Percentiles rank a stretch among this genome's conserved stretches.
phyloP scores from a whole-genome alignment of 1,140 invertebrate species.

The Rhyzopertha dominica region DNA sequence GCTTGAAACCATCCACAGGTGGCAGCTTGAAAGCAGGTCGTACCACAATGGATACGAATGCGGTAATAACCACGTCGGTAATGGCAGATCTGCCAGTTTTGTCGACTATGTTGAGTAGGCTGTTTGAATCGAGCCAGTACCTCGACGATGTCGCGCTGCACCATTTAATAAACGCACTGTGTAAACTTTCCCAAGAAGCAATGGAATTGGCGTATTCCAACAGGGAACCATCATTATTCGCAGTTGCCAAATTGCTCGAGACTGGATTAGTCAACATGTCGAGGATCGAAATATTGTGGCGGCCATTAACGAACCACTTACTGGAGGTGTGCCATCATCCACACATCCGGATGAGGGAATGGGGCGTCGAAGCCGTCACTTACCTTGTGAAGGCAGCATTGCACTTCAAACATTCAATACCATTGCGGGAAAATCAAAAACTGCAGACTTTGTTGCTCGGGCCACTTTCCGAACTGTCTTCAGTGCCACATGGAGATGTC shows the following conservation, averaged over 20 bases:
- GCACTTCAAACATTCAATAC: slow-evolving; percentile 77
- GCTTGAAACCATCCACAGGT: slow-evolving; percentile 86
- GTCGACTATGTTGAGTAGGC: slow-evolving; percentile 84
- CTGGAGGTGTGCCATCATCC: slow-evolving; percentile 95
- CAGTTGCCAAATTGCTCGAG: slow-evolving; percentile 94
- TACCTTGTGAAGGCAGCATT: slow-evolving; percentile 91
- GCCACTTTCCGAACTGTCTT: slow-evolving; percentile 85
- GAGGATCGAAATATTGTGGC: slow-evolving; percentile 92
- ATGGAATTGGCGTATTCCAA: slow-evolving; percentile 97
- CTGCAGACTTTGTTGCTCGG: slow-evolving; percentile 80
- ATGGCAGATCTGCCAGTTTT: slow-evolving; percentile 93
- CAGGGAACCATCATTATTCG: slow-evolving; percentile 94
- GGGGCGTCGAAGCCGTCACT: slow-evolving; percentile 96
- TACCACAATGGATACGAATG: slow-evolving; percentile 71
- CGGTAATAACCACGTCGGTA: slow-evolving; percentile 92
- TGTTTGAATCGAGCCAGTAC: slow-evolving; percentile 93
- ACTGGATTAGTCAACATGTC: slow-evolving; percentile 92
- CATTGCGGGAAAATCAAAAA: slow-evolving; percentile 81
- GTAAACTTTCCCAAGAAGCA: slow-evolving; percentile 92
- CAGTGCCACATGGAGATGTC: slow-evolving; percentile 86
- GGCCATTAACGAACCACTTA: slow-evolving; percentile 92
- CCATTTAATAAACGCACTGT: slow-evolving; percentile 94
- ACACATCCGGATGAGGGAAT: slow-evolving; percentile 90
- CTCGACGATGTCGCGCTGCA: slow-evolving; percentile 92
- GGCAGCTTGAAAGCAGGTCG: slow-evolving; percentile 80